Percentiles rank a stretch among this genome's conserved stretches.
Conservation (phyloP, 2,797 vertebrate genomes). For the Gila robusta region DNA sequence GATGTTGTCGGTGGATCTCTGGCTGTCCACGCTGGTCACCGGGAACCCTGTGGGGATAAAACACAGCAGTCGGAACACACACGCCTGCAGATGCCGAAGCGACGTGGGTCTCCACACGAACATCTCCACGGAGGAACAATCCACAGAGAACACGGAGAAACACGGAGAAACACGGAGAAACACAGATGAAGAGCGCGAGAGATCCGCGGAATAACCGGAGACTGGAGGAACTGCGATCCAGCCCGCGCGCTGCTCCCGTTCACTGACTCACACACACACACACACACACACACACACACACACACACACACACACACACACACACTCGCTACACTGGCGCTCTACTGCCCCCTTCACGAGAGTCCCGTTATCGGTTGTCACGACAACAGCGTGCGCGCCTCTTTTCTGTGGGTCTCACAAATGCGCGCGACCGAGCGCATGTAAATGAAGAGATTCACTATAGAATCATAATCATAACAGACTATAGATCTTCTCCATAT, state of each 20-base stretch:
- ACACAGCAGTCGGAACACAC: constrained; percentile 97
- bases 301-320: not conserved
- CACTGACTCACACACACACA: not conserved
- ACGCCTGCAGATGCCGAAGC: constrained; percentile 89
- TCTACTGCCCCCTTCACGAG: constrained; percentile 73
- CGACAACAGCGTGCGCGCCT: constrained; percentile 81
- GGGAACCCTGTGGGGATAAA: constrained; percentile 99
- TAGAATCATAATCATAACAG: no score
- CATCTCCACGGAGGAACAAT: constrained; percentile 47
- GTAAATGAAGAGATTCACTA: not conserved
- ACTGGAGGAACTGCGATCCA: constrained; percentile 45
- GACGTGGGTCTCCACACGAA: constrained; percentile 47
- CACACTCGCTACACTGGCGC: constrained; percentile 36
- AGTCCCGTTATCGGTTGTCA: constrained; percentile 84
- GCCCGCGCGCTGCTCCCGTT: constrained; percentile 21
- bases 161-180: constrained; percentile 56
- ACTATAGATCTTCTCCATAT: no score
- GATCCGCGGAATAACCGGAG: constrained; percentile 58
- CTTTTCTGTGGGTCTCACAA: constrained; percentile 74
- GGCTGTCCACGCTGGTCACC: constrained; percentile 98
- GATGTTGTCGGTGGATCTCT: constrained; percentile 98
- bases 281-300: not conserved
- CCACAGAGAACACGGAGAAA: constrained; percentile 55
- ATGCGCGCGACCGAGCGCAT: constrained; percentile 28
- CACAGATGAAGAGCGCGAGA: constrained; percentile 52